Percentiles rank a stretch among this genome's conserved stretches.
These are phyloP conservation scores for Heterodera filipjevi DNA, from an alignment of 2,888 invertebrate genomes.

Conservation along the genomic window DNA sequence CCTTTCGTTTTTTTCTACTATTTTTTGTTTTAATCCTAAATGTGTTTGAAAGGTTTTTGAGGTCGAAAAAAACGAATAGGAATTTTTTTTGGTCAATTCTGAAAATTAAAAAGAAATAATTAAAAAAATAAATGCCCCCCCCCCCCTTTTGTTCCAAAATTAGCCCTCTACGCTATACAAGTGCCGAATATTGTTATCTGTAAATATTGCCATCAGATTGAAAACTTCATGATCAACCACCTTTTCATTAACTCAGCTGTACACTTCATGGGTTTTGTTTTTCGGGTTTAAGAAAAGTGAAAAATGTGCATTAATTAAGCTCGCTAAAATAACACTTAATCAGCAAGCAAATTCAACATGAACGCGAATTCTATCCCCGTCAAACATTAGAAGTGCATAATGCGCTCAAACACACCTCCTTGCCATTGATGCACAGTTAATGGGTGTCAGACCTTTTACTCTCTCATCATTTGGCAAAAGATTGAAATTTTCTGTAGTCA, in stretches of 20 bases:
- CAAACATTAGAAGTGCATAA: background rate
- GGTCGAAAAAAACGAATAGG: too few relatives aligned
- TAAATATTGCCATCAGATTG: constrained; percentile 47
- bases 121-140: too few relatives aligned
- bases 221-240: constrained; percentile 43
- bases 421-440: constrained; percentile 17
- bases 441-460: constrained; percentile 44
- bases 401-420: background rate
- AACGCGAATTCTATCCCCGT: constrained; percentile 6
- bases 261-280: constrained; percentile 10
- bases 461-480: constrained; percentile 40
- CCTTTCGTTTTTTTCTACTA: too few relatives aligned
- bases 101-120: too few relatives aligned
- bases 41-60: too few relatives aligned
- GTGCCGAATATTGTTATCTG: background rate
- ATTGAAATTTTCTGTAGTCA: background rate
- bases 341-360: background rate
- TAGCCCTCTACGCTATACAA: too few relatives aligned
- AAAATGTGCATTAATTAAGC: constrained; percentile 26
- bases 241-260: constrained; percentile 15
- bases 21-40: too few relatives aligned
- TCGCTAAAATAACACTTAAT: background rate
- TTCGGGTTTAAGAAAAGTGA: constrained; percentile 14
- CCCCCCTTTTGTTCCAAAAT: too few relatives aligned
- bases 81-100: too few relatives aligned